Conservation (phyloP, 2,113 vertebrate genomes). For the Odontophorus gujanensis region DNA sequence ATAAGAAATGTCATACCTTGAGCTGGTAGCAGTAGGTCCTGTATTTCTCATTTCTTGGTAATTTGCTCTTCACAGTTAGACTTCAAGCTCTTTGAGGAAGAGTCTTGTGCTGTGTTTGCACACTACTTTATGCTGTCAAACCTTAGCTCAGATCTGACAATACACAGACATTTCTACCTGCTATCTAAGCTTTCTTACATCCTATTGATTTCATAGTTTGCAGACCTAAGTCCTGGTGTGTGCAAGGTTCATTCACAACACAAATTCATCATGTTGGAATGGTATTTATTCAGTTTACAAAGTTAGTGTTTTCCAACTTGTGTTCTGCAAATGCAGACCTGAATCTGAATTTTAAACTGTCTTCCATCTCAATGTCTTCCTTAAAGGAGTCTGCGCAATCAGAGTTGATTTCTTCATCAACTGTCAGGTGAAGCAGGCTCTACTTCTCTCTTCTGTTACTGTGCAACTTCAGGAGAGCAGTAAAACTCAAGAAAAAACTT, state of each 20-base stretch:
- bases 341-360: constrained; percentile 7
- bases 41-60: not conserved
- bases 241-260: not conserved
- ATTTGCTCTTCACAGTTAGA: not conserved
- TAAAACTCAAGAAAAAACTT: not conserved
- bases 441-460: not conserved
- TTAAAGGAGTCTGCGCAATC: not conserved
- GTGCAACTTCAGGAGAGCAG: not conserved
- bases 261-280: not conserved
- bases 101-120: not conserved
- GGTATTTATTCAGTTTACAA: not conserved
- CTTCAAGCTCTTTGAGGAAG: not conserved
- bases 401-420: not conserved
- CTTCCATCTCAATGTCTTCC: not conserved
- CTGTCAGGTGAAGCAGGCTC: not conserved
- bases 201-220: constrained; percentile 1
- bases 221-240: not conserved
- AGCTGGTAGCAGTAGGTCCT: not conserved
- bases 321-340: not conserved
- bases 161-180: not conserved
- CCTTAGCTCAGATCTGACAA: not conserved
- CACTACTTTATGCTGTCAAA: not conserved
- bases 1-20: not conserved
- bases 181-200: not conserved
- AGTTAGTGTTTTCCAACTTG: not conserved